Conservation (phyloP, 2,888 invertebrate species). For the Drosophila mulleri region DNA sequence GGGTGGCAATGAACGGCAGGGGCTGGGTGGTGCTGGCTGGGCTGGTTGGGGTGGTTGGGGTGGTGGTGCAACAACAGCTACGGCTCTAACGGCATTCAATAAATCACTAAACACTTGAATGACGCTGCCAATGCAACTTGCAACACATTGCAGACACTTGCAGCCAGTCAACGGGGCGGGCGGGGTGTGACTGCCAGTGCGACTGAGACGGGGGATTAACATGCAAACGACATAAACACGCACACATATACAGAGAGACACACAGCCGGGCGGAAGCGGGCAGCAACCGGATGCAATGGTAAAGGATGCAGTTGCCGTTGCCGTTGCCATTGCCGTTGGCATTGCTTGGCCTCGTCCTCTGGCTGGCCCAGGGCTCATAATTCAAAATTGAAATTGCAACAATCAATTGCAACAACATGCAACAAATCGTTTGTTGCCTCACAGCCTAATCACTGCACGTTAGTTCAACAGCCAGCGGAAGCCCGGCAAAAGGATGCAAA, state of each 20-base stretch:
- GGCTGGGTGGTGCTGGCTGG: not conserved
- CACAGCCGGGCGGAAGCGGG: constrained; percentile 47
- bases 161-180: not conserved
- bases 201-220: constrained; percentile 45
- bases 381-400: constrained; percentile 84
- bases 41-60: not conserved
- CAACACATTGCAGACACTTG: constrained; percentile 72
- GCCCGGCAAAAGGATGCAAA: constrained; percentile 61
- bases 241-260: constrained; percentile 1
- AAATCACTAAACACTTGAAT: constrained; percentile 82
- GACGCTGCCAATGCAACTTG: constrained; percentile 78
- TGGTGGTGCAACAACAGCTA: constrained; percentile 18
- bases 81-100: constrained; percentile 82
- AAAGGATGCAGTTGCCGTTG: constrained; percentile 58
- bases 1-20: not conserved
- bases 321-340: constrained; percentile 27
- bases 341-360: constrained; percentile 39
- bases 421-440: constrained; percentile 76
- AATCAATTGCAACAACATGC: constrained; percentile 83
- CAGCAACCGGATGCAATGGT: constrained; percentile 59
- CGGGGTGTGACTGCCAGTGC: constrained; percentile 11
- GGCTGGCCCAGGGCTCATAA: constrained; percentile 67
- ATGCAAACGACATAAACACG: constrained; percentile 50
- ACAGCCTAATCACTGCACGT: constrained; percentile 76
- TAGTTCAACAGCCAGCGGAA: constrained; percentile 55